Percentiles rank a stretch among this genome's conserved stretches.
Evolutionary conservation across 2,888 invertebrate genomes (phyloP).

Genomic region (Meloe dianella): DNA sequence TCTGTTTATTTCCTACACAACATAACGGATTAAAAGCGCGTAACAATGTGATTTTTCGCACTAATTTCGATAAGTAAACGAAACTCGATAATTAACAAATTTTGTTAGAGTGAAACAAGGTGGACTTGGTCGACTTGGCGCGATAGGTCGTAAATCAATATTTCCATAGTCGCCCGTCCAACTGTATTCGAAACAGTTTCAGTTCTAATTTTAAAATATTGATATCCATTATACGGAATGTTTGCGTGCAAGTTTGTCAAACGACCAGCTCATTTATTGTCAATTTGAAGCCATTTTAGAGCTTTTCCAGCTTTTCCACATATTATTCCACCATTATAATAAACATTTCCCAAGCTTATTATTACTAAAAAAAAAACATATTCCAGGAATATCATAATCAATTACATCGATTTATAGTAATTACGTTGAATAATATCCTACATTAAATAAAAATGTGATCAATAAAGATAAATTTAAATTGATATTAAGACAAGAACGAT

Average conservation of each 20-base stretch:
- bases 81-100: no score
- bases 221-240: background rate
- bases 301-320: background rate
- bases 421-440: background rate
- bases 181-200: background rate
- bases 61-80: background rate
- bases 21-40: no score
- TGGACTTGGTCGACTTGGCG: no score
- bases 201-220: background rate
- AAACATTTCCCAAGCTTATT: background rate
- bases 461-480: background rate
- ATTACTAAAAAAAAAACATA: background rate
- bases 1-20: background rate
- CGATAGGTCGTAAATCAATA: background rate
- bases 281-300: background rate
- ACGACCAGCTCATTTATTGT: background rate
- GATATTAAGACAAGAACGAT: background rate
- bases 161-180: background rate
- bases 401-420: background rate
- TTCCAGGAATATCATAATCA: background rate
- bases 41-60: background rate
- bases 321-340: background rate
- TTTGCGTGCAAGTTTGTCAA: conserved; percentile 3
- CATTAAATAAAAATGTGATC: background rate
- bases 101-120: no score